Evolutionary conservation across 2,113 vertebrate species (phyloP).

Genomic region (Dipodomys ordii): DNA sequence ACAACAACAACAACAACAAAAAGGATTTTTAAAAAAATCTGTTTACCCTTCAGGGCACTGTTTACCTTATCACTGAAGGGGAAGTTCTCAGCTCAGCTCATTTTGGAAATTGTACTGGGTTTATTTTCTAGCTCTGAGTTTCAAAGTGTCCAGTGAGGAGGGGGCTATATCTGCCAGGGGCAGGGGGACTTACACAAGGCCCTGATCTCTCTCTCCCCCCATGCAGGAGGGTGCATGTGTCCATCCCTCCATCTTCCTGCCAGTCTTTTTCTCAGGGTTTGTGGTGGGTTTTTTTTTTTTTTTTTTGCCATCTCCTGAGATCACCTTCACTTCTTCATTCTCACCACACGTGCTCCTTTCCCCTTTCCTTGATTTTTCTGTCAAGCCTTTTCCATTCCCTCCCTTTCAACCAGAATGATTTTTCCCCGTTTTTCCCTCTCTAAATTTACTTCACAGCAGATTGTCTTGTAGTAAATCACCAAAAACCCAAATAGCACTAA

Average conservation of each 20-base stretch:
- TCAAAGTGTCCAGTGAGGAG: constrained; percentile 81
- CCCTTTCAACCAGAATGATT: constrained; percentile 82
- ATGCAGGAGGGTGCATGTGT: constrained; percentile 49
- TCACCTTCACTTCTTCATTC: constrained; percentile 53
- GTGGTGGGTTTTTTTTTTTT: too few species aligned
- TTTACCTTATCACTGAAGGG: constrained; percentile 88
- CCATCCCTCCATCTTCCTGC: constrained; percentile 49
- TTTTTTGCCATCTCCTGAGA: constrained; percentile 47
- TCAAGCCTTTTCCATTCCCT: constrained; percentile 83
- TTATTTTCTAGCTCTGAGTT: constrained; percentile 82
- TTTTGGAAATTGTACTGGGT: constrained; percentile 80
- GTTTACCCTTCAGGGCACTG: constrained; percentile 91
- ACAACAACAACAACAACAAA: constrained; percentile 68
- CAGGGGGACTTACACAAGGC: constrained; percentile 73
- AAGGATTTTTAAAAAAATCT: constrained; percentile 80
- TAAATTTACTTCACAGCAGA: constrained; percentile 94
- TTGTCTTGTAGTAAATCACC: constrained; percentile 94
- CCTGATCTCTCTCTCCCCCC: constrained; percentile 60
- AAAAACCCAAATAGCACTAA: constrained; percentile 94
- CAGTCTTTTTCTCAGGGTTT: constrained; percentile 68
- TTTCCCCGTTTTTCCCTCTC: constrained; percentile 84
- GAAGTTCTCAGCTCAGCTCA: constrained; percentile 83
- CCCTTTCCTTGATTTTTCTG: constrained; percentile 82
- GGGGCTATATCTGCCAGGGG: constrained; percentile 78
- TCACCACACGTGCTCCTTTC: background rate